Base-by-base conservation (phyloP, 2,888 invertebrate genomes). In the Eupithecia insigniata region DNA sequence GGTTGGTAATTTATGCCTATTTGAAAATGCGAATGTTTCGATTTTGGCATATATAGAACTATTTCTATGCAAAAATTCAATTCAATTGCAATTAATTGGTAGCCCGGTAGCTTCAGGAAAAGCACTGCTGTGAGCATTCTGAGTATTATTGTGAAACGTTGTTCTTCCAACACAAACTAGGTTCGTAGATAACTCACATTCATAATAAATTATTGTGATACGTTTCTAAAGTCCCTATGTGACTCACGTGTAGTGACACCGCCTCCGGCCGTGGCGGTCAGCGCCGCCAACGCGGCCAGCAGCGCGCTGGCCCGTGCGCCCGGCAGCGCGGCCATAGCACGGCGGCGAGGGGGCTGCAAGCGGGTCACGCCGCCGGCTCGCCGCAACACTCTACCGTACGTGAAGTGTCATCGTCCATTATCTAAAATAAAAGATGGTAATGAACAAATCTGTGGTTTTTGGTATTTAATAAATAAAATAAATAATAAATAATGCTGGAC, bases 211-310 rank as follows among this genome's bases (percentile, higher is more conserved):
- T n/a, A n/a, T n/a, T 0, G 18, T 43, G 3, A 10, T 14, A 36
- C 4, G 36, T 36, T 36, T 14, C 14, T 14, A 14, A 43, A 43
- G 18, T 43, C 43, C 18, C 16, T 43, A 39, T n/a, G 46, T 51
- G 10, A 32, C 51, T 43, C 39, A 12, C 65, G 55, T 39, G 39
- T 55, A 22, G 51, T 51, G 55, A 51, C 80, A 95, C 95, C 66
- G 95, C 93, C 83, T 85, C 90, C 75, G 69, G 34, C 66, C 32
- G 32, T 60, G 34, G 71, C 75, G 70, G 67, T 55, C 69, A 66
- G 62, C 58, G 71, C 74, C 70, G 69, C 66, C 66, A 66, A 58
- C 69, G 69, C 71, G 62, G 60, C 58, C 73, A 74, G 75, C 74
- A 74, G 68, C 46, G 69, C 75, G 73, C 26, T 66, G 66, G 67